phyloP scores from a whole-genome alignment of 2,888 invertebrate species.

The Metacarcinus magister region DNA sequence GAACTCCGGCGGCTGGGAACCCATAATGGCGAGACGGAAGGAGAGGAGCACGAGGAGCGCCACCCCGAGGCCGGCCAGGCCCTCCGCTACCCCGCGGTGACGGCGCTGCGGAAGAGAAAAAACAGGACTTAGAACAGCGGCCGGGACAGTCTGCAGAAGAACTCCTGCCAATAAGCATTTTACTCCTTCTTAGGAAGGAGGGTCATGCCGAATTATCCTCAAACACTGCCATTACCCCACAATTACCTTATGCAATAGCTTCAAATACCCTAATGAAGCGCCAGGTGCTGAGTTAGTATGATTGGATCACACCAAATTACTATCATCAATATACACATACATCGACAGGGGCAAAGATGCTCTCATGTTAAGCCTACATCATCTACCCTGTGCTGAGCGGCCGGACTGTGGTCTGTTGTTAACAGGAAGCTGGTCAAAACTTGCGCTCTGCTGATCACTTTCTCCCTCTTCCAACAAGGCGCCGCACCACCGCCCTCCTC shows the following conservation, averaged over 20 bases:
- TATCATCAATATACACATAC: slow-evolving; percentile 66
- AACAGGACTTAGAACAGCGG: slow-evolving; percentile 49
- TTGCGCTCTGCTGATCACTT: slow-evolving; percentile 32
- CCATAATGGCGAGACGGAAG: slow-evolving; percentile 91
- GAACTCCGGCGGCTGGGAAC: slow-evolving; percentile 88
- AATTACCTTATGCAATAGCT: slow-evolving; percentile 70
- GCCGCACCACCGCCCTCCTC: not conserved
- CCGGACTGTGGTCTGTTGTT: slow-evolving; percentile 31
- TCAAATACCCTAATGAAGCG: slow-evolving; percentile 69
- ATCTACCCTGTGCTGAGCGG: slow-evolving; percentile 50
- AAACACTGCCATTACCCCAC: slow-evolving; percentile 66
- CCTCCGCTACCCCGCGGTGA: slow-evolving; percentile 84
- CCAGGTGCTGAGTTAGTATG: slow-evolving; percentile 69
- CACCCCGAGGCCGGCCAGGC: slow-evolving; percentile 86
- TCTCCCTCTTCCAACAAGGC: not conserved
- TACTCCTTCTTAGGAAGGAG: slow-evolving; percentile 46
- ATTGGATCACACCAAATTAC: slow-evolving; percentile 73
- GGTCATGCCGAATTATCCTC: slow-evolving; percentile 44
- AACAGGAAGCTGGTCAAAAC: slow-evolving; percentile 53
- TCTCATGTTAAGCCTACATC: slow-evolving; percentile 64
- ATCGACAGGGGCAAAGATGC: slow-evolving; percentile 37
- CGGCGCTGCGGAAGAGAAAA: slow-evolving; percentile 83
- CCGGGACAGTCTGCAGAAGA: not conserved
- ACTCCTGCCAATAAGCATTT: slow-evolving; percentile 56
- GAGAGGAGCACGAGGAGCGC: slow-evolving; percentile 90